phyloP scores from a whole-genome alignment of 2,888 invertebrate species.

The Keiferia lycopersicella region DNA sequence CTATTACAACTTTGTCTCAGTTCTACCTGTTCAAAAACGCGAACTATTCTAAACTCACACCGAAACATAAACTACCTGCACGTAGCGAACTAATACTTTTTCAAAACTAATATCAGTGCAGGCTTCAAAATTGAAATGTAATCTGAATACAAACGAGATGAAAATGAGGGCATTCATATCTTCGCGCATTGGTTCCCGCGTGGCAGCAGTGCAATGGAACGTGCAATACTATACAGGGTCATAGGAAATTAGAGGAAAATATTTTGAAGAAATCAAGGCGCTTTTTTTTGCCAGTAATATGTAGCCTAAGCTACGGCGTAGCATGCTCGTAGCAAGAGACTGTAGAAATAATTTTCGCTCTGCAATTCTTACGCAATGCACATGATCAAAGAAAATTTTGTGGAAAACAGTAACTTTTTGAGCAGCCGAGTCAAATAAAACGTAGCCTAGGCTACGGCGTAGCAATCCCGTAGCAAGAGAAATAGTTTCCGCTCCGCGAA shows the following conservation, averaged over 20 bases:
- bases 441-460: neutral
- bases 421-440: neutral
- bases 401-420: neutral
- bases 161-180: constrained; percentile 67
- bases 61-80: neutral
- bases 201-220: constrained; percentile 52
- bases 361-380: too few species aligned
- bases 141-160: constrained; percentile 60
- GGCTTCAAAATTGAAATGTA: constrained; percentile 39
- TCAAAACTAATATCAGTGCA: constrained; percentile 21
- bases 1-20: too few species aligned
- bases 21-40: neutral
- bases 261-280: too few species aligned
- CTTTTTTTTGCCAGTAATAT: neutral
- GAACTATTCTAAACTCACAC: neutral
- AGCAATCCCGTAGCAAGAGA: neutral
- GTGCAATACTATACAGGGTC: constrained; percentile 38
- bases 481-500: neutral
- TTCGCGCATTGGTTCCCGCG: constrained; percentile 59
- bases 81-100: constrained; percentile 4
- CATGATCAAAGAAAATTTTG: too few species aligned
- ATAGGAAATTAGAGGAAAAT: neutral
- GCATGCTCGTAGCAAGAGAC: neutral
- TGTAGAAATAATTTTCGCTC: too few species aligned
- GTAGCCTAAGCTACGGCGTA: too few species aligned